Conservation (phyloP, 2,888 invertebrate species). For the Lasius fuliginosus region DNA sequence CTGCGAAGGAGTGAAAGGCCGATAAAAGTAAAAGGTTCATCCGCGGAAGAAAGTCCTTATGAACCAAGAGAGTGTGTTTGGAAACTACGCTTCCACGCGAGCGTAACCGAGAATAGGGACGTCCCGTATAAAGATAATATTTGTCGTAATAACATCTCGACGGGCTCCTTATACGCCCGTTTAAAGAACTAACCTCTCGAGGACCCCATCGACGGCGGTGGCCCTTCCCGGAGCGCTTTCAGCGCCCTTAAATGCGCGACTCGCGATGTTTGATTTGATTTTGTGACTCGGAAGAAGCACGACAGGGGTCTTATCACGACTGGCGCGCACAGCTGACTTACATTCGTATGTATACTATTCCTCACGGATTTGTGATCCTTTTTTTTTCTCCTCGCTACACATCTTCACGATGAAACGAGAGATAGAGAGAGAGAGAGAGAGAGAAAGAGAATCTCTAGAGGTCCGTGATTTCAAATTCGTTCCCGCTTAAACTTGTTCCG, state of each 20-base stretch:
- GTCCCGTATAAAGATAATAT: conserved; percentile 70
- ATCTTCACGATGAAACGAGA: conserved; percentile 21
- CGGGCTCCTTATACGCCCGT: conserved; percentile 56
- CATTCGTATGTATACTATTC: conserved; percentile 13
- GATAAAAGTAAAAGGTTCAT: conserved; percentile 24
- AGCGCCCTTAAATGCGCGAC: conserved; percentile 61
- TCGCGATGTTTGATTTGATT: conserved; percentile 75
- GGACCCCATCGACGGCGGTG: conserved; percentile 16
- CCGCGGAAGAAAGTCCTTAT: conserved; percentile 21
- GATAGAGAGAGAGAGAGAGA: background rate
- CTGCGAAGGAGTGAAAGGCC: conserved; percentile 35
- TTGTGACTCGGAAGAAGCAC: conserved; percentile 67
- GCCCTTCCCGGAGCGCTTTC: conserved; percentile 62
- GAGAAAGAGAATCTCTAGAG: conserved; percentile 36
- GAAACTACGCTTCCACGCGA: conserved; percentile 40
- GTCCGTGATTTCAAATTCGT: conserved; percentile 46
- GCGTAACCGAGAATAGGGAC: conserved; percentile 44
- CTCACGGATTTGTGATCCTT: background rate
- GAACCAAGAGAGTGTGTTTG: background rate
- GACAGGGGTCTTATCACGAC: conserved; percentile 68
- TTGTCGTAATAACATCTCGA: conserved; percentile 75
- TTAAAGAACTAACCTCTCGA: conserved; percentile 56
- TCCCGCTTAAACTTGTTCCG: conserved; percentile 43
- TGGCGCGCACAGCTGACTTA: conserved; percentile 46
- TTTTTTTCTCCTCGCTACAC: background rate